Percentiles rank a stretch among this genome's conserved stretches.
Evolutionary conservation across 2,797 vertebrate species (phyloP).

Genomic region (Nannoperca obscura): DNA sequence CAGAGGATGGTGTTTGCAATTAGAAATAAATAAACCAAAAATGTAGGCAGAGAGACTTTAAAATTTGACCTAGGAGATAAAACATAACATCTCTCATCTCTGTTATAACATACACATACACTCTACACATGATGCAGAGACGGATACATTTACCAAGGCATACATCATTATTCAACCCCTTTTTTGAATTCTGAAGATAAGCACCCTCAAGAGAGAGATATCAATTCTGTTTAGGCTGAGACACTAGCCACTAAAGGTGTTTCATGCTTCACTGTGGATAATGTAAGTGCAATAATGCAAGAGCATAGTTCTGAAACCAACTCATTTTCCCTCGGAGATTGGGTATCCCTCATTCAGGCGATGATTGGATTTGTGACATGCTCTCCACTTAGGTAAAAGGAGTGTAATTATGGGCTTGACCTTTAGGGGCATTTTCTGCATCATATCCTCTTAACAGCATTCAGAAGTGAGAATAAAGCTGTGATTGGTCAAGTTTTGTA

Average conservation of each 20-base stretch:
- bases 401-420: constrained; percentile 72
- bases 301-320: constrained; percentile 54
- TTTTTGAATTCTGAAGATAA: constrained; percentile 54
- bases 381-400: constrained; percentile 68
- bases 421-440: constrained; percentile 62
- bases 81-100: no score
- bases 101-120: neutral
- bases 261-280: constrained; percentile 44
- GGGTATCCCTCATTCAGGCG: constrained; percentile 51
- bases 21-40: constrained; percentile 31
- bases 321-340: constrained; percentile 61
- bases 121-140: neutral
- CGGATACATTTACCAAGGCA: constrained; percentile 5
- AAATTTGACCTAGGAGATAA: constrained; percentile 12
- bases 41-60: constrained; percentile 2
- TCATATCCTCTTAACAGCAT: constrained; percentile 47
- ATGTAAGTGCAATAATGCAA: constrained; percentile 57
- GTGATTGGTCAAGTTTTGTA: constrained; percentile 57
- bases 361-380: constrained; percentile 70
- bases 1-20: constrained; percentile 3
- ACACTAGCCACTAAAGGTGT: constrained; percentile 50
- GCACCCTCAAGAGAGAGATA: constrained; percentile 28
- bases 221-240: constrained; percentile 53
- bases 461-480: constrained; percentile 66
- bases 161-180: constrained; percentile 30